Conservation (phyloP, 2,888 invertebrate species). For the Blera fallax region DNA sequence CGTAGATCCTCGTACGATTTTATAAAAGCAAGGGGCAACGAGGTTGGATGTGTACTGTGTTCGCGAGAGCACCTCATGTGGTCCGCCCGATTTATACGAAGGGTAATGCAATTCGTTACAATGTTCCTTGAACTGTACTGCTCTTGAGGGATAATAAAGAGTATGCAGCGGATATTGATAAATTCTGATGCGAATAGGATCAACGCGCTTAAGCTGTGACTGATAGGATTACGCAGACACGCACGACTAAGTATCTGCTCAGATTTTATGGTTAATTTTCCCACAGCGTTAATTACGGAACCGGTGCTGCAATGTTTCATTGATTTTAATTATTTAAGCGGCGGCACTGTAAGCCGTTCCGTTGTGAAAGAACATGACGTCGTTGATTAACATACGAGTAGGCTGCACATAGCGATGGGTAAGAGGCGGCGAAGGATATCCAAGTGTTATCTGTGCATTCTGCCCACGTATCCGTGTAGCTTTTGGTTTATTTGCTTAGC, state of each 20-base stretch:
- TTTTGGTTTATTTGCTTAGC: constrained; percentile 59
- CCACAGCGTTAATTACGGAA: constrained; percentile 32
- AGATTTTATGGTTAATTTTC: constrained; percentile 44
- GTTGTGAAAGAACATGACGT: constrained; percentile 30
- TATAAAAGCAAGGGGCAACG: background rate
- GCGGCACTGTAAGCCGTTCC: background rate
- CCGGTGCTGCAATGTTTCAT: constrained; percentile 23
- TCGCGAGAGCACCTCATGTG: constrained; percentile 32
- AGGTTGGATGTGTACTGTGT: background rate
- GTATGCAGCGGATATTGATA: constrained; percentile 4
- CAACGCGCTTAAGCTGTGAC: constrained; percentile 36
- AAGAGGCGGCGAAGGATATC: constrained; percentile 30
- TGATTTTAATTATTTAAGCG: constrained; percentile 42
- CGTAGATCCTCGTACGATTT: constrained; percentile 14
- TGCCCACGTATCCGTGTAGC: constrained; percentile 55
- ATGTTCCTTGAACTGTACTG: background rate
- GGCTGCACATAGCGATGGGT: background rate
- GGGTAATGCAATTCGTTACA: constrained; percentile 60
- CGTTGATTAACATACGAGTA: constrained; percentile 40
- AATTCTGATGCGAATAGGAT: constrained; percentile 32
- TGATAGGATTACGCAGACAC: constrained; percentile 48
- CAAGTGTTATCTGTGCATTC: constrained; percentile 41
- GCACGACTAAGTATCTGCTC: constrained; percentile 26
- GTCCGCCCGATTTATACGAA: constrained; percentile 32
- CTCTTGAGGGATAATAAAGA: background rate